phyloP scores from a whole-genome alignment of 1,140 invertebrate genomes.

The Camponotus floridanus region DNA sequence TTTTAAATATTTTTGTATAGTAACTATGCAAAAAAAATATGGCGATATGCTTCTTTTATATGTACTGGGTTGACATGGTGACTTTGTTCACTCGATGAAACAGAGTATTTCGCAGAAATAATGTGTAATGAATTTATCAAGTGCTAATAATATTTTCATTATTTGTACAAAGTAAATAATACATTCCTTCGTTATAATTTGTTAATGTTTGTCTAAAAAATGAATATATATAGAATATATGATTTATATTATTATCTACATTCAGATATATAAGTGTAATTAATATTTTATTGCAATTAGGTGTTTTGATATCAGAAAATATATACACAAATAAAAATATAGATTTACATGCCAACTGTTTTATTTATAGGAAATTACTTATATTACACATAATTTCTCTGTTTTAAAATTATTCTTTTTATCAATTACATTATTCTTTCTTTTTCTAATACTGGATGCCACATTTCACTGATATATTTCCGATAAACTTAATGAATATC shows the following conservation, averaged over 20 bases:
- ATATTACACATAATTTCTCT: background rate
- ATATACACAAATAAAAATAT: slow-evolving; percentile 19
- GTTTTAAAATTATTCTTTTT: slow-evolving; percentile 9
- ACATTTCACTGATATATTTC: background rate
- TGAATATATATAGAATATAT: slow-evolving; percentile 10
- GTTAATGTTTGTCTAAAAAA: background rate
- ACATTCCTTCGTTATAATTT: slow-evolving; percentile 37
- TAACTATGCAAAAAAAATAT: slow-evolving; percentile 7
- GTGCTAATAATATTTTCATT: background rate
- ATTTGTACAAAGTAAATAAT: slow-evolving; percentile 31
- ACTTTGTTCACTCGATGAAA: background rate
- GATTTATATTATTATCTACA: background rate
- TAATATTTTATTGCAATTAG: slow-evolving; percentile 6
- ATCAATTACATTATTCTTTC: slow-evolving; percentile 7
- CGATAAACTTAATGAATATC: slow-evolving; percentile 3
- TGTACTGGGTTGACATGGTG: background rate
- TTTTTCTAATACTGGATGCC: background rate
- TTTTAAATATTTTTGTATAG: slow-evolving; percentile 29
- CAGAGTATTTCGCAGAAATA: background rate
- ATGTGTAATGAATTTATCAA: slow-evolving; percentile 5
- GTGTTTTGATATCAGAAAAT: background rate
- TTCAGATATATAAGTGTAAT: slow-evolving; percentile 30
- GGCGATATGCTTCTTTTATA: background rate
- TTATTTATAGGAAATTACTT: slow-evolving; percentile 11
- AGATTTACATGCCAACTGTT: background rate